Conservation (phyloP, 2,113 vertebrate species). For the Lycaon pictus region DNA sequence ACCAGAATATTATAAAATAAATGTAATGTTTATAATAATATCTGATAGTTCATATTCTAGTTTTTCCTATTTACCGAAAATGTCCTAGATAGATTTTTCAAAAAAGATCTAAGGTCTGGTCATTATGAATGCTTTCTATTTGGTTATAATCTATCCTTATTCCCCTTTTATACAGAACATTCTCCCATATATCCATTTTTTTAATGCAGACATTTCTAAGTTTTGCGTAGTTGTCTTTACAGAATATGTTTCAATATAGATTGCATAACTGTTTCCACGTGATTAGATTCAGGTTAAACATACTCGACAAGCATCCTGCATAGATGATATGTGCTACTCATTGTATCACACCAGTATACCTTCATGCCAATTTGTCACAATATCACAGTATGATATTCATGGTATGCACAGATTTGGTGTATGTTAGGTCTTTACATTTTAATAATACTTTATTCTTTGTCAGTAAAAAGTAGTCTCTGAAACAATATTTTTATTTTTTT, state of each 20-base stretch:
- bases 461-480: neutral
- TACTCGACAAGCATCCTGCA: neutral
- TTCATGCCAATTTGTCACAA: neutral
- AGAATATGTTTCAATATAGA: neutral
- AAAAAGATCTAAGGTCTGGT: neutral
- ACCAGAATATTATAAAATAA: neutral
- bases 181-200: no score
- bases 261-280: neutral
- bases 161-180: neutral
- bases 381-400: neutral
- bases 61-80: neutral
- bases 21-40: neutral
- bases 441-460: neutral
- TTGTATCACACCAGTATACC: no score
- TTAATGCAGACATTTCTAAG: neutral
- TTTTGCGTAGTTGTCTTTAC: neutral
- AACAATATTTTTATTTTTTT: neutral
- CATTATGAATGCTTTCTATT: neutral
- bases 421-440: neutral
- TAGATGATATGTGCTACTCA: fast-evolving
- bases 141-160: neutral
- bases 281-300: neutral
- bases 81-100: neutral
- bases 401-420: neutral
- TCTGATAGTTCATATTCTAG: neutral